Conservation (phyloP, 2,113 vertebrate genomes). For the Microcebus tavaratra region DNA sequence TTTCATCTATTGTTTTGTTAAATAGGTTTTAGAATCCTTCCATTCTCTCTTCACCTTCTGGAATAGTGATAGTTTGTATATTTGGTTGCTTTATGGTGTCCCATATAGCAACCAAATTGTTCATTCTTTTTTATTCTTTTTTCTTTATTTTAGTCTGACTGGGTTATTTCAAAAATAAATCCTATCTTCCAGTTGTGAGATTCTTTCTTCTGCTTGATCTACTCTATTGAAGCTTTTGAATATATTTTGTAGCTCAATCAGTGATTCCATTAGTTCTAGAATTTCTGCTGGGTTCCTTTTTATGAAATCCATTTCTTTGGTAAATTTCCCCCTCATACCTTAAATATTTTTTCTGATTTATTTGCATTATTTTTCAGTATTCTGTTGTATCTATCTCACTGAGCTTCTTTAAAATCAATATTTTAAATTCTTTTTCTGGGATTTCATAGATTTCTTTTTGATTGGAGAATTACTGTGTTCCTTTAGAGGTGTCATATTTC, state of each 20-base stretch:
- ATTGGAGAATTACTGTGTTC: background rate
- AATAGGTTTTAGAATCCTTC: background rate
- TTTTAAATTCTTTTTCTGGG: background rate
- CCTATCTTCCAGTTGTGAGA: background rate
- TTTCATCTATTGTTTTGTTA: background rate
- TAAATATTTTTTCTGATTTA: background rate
- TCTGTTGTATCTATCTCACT: background rate
- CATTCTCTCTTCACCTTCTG: background rate
- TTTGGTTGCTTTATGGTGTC: background rate
- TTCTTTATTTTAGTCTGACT: background rate
- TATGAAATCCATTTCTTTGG: background rate
- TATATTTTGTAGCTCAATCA: background rate
- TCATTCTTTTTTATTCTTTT: background rate
- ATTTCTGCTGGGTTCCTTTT: background rate
- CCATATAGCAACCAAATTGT: background rate
- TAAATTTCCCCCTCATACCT: background rate
- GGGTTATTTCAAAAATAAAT: background rate
- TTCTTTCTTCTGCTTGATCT: background rate
- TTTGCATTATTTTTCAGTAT: background rate
- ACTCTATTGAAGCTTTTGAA: background rate
- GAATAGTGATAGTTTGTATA: background rate
- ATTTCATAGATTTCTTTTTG: background rate
- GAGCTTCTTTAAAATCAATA: background rate
- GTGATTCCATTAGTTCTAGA: background rate
- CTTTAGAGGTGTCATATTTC: background rate